Conservation (phyloP, 2,888 invertebrate genomes). For the Junonia oenone region DNA sequence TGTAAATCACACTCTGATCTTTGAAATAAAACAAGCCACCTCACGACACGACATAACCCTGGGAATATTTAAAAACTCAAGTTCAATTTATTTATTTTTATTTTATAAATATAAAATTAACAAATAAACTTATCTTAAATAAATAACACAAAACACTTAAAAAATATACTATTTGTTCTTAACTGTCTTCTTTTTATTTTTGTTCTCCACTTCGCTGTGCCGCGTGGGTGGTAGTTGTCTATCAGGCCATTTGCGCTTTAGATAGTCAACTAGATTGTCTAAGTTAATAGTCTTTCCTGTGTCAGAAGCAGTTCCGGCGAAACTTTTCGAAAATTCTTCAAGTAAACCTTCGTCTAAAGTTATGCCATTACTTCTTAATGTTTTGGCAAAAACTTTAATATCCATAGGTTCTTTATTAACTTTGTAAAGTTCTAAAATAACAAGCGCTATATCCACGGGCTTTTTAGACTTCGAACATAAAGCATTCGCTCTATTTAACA, state of each 20-base stretch:
- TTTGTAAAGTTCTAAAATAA: slow-evolving; percentile 37
- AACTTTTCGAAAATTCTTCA: slow-evolving; percentile 35
- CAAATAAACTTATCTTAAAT: slow-evolving; percentile 8
- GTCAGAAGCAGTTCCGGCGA: slow-evolving; percentile 38
- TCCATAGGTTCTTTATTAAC: slow-evolving; percentile 31
- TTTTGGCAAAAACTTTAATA: slow-evolving; percentile 32
- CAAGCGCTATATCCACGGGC: slow-evolving; percentile 43
- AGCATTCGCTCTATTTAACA: slow-evolving; percentile 50
- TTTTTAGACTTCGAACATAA: slow-evolving; percentile 43
- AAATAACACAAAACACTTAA: slow-evolving; percentile 4
- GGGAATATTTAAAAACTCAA: slow-evolving; percentile 14
- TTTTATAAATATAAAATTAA: not conserved
- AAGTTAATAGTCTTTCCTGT: slow-evolving; percentile 39
- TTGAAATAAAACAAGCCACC: slow-evolving; percentile 34
- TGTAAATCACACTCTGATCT: slow-evolving; percentile 46
- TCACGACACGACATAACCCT: slow-evolving; percentile 29
- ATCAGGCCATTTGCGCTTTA: slow-evolving; percentile 22
- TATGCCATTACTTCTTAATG: slow-evolving; percentile 31
- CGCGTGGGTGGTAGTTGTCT: not conserved
- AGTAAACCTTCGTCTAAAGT: slow-evolving; percentile 40
- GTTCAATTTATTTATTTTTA: not conserved
- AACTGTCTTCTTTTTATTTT: slow-evolving; percentile 9
- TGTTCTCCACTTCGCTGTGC: slow-evolving; percentile 31
- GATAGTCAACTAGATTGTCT: slow-evolving; percentile 40
- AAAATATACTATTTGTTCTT: slow-evolving; percentile 23